These are phyloP conservation scores for Diglossa brunneiventris DNA, from an alignment of 2,113 vertebrate species.

Conservation along the genomic window DNA sequence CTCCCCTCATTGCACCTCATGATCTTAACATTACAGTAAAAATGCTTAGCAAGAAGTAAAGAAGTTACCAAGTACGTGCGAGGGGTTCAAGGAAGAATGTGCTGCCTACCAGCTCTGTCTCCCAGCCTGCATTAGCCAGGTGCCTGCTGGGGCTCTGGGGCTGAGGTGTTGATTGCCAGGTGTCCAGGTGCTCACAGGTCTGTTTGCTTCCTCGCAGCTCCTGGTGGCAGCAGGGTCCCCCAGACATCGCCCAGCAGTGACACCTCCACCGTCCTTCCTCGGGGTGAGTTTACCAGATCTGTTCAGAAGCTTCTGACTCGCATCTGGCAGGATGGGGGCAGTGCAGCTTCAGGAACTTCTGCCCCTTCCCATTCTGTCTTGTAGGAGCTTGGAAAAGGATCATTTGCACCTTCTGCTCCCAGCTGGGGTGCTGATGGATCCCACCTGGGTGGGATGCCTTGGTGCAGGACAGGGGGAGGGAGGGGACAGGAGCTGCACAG, in stretches of 20 bases:
- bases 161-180: rapidly evolving
- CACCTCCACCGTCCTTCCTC: rapidly evolving
- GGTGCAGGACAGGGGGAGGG: not conserved
- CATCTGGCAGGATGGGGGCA: not conserved
- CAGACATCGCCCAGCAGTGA: rapidly evolving
- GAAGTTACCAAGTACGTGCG: not conserved
- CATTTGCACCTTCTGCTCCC: not conserved
- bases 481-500: not conserved
- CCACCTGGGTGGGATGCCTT: too few relatives aligned
- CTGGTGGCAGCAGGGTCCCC: rapidly evolving
- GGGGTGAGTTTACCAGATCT: not conserved
- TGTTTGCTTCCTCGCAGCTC: not conserved
- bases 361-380: not conserved
- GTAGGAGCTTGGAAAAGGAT: not conserved
- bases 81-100: not conserved
- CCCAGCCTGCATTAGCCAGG: rapidly evolving
- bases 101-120: not conserved
- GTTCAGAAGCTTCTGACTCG: not conserved
- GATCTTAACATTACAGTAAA: not conserved
- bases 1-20: not conserved
- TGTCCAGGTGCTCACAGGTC: rapidly evolving
- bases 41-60: not conserved
- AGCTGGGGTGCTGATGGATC: not conserved
- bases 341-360: not conserved
- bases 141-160: rapidly evolving